phyloP scores from a whole-genome alignment of 2,113 vertebrate genomes.

The Halichoerus grypus region DNA sequence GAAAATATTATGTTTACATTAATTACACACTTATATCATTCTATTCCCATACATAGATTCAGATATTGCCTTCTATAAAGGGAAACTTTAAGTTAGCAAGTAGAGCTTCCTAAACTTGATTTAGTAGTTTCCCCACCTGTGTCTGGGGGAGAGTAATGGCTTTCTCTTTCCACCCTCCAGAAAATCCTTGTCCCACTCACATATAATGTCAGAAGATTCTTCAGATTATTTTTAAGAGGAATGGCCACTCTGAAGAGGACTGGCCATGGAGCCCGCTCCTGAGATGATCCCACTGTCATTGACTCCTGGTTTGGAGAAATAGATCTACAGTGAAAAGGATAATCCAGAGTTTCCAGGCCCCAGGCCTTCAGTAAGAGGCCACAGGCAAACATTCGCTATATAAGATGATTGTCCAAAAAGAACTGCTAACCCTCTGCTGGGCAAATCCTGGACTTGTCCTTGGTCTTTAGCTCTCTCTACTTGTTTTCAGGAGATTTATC shows the following conservation, averaged over 20 bases:
- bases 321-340: not conserved
- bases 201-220: not conserved
- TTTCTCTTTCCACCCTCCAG: no score
- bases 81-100: not conserved
- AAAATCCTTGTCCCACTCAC: not conserved
- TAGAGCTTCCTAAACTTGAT: not conserved
- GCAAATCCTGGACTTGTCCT: not conserved
- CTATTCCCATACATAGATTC: not conserved
- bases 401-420: no score
- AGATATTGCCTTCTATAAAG: not conserved
- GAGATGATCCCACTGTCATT: not conserved
- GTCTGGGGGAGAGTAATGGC: not conserved
- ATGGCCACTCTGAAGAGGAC: not conserved
- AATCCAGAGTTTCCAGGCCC: no score
- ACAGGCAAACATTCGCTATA: fast-evolving
- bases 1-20: not conserved
- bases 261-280: not conserved
- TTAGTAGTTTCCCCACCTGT: not conserved
- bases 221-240: not conserved
- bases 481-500: not conserved
- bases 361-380: not conserved
- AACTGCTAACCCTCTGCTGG: not conserved
- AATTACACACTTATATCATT: not conserved
- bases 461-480: not conserved
- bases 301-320: not conserved